These are phyloP conservation scores for Diachrysia chrysitis DNA, from an alignment of 2,888 invertebrate genomes.

Conservation along the genomic window DNA sequence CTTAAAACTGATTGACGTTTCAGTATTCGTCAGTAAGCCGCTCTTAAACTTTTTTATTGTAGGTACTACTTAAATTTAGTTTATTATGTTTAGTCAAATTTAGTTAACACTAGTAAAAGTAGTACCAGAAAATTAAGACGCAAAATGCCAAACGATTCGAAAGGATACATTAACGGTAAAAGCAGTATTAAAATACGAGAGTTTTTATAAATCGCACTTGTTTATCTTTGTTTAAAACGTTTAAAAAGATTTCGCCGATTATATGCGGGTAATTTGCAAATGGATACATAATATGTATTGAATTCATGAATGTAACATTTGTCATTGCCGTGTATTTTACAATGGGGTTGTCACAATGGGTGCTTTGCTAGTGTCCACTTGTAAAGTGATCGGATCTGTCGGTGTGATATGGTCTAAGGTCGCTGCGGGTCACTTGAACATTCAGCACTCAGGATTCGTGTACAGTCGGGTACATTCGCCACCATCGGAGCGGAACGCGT, in stretches of 20 bases:
- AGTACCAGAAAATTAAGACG: too few relatives aligned
- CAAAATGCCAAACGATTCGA: not conserved
- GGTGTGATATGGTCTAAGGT: conserved; percentile 74
- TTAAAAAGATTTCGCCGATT: conserved; percentile 45
- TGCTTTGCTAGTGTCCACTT: conserved; percentile 74
- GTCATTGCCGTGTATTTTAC: conserved; percentile 65
- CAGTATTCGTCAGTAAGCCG: too few relatives aligned
- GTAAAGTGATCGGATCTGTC: conserved; percentile 75
- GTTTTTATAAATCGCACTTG: conserved; percentile 31
- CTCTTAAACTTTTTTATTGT: too few relatives aligned
- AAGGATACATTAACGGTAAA: not conserved
- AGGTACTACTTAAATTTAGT: too few relatives aligned
- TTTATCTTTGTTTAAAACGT: conserved; percentile 34
- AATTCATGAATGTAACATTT: conserved; percentile 68
- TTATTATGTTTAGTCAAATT: not conserved
- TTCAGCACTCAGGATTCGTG: not conserved
- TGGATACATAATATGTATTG: conserved; percentile 59
- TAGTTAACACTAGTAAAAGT: not conserved
- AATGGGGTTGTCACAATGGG: conserved; percentile 68
- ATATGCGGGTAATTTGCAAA: conserved; percentile 81
- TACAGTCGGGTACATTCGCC: conserved; percentile 68
- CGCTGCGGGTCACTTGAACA: conserved; percentile 78
- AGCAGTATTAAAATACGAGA: not conserved
- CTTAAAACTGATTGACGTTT: too few relatives aligned
- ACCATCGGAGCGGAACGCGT: conserved; percentile 77